Conservation (phyloP, 2,113 vertebrate genomes). For the Vulpes ferrilata region DNA sequence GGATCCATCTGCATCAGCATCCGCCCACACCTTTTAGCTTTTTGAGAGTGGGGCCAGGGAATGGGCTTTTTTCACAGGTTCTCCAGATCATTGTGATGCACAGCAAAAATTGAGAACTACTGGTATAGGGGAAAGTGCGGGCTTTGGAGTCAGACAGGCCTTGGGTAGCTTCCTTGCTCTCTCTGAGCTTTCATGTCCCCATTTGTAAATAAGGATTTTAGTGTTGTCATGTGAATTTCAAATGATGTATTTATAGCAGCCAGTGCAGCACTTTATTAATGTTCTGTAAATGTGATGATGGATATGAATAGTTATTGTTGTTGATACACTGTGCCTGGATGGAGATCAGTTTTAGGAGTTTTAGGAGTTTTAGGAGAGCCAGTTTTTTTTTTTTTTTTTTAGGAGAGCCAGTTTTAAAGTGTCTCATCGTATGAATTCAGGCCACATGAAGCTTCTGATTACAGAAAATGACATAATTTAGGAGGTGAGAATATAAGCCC, state of each 20-base stretch:
- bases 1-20: neutral
- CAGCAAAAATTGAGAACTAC: neutral
- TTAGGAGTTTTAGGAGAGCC: neutral
- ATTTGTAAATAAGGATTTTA: neutral
- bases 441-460: neutral
- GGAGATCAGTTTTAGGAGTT: neutral
- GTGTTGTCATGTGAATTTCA: neutral
- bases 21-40: neutral
- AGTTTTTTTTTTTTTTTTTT: neutral
- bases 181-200: neutral
- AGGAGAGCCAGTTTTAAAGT: neutral
- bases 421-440: neutral
- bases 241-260: neutral
- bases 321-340: neutral
- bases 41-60: neutral
- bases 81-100: neutral
- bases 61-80: neutral
- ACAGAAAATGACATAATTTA: neutral
- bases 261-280: neutral
- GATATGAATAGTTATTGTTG: neutral
- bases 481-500: neutral
- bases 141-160: neutral
- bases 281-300: neutral
- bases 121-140: neutral
- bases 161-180: neutral